Percentiles rank a stretch among this genome's conserved stretches.
These are phyloP conservation scores for Drosophila glabriapex DNA, from an alignment of 2,888 invertebrate genomes.

Conservation along the genomic window DNA sequence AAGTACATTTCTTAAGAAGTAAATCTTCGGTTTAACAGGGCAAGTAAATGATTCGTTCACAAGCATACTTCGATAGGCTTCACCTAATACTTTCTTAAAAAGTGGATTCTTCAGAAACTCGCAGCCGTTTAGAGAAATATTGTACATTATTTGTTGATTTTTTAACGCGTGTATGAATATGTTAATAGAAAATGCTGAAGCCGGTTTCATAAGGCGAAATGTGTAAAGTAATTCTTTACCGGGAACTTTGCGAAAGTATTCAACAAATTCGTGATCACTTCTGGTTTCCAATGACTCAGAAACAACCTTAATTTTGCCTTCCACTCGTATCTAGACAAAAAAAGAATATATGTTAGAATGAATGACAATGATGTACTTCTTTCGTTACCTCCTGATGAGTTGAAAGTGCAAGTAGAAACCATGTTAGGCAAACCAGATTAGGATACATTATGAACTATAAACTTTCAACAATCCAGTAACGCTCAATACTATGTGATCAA, in stretches of 20 bases:
- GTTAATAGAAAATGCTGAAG: slow-evolving; percentile 15
- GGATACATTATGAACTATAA: slow-evolving; percentile 16
- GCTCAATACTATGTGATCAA: not conserved
- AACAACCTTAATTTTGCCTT: slow-evolving; percentile 2
- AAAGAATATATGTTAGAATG: not conserved
- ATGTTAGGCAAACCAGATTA: not conserved
- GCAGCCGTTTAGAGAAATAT: slow-evolving; percentile 43
- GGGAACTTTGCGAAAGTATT: slow-evolving; percentile 29
- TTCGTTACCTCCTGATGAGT: not conserved
- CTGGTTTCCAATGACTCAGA: slow-evolving; percentile 31
- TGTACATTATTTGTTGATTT: slow-evolving; percentile 31
- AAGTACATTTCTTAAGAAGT: too few relatives aligned
- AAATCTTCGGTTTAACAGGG: too few relatives aligned
- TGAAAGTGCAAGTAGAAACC: not conserved
- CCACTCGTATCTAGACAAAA: slow-evolving; percentile 5
- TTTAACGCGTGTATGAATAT: slow-evolving; percentile 8
- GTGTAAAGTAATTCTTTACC: not conserved
- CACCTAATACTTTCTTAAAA: too few relatives aligned
- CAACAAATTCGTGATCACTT: slow-evolving; percentile 47
- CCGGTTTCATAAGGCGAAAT: not conserved
- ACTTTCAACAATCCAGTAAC: not conserved
- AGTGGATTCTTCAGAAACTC: slow-evolving; percentile 16
- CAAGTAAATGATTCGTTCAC: too few relatives aligned
- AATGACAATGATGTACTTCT: not conserved
- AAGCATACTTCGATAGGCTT: too few relatives aligned